phyloP scores from a whole-genome alignment of 2,113 vertebrate genomes.

The Mesitornis unicolor region DNA sequence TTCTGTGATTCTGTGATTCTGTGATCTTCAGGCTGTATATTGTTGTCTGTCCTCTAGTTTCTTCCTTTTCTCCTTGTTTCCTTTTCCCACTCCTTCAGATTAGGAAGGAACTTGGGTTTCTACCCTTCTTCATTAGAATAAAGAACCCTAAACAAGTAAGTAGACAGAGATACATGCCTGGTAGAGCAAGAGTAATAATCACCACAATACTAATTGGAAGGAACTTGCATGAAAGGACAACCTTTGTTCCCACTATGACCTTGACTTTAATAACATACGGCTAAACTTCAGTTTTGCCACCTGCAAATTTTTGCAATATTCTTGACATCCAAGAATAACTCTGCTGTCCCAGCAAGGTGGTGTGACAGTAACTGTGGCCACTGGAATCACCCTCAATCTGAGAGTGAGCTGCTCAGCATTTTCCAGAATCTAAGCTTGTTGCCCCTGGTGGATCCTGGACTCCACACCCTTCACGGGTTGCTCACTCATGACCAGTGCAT shows the following conservation, averaged over 20 bases:
- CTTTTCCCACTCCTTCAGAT: neutral
- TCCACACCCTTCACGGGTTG: neutral
- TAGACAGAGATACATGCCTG: neutral
- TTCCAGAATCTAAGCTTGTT: neutral
- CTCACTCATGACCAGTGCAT: neutral
- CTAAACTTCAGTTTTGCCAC: neutral
- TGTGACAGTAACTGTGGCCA: neutral
- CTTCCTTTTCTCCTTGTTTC: neutral
- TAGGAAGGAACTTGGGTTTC: neutral
- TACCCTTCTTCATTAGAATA: neutral
- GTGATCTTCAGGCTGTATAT: neutral
- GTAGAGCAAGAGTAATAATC: neutral
- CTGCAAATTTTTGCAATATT: neutral
- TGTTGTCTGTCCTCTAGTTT: neutral
- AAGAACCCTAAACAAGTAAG: neutral
- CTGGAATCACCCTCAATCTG: neutral
- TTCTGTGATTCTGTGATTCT: neutral
- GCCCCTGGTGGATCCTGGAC: too few relatives aligned
- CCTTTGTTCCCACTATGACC: fast-evolving
- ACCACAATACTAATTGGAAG: neutral
- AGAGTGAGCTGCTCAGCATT: neutral
- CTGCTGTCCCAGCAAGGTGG: neutral
- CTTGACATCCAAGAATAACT: neutral
- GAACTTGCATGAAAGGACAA: neutral
- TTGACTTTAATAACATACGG: neutral